These are phyloP conservation scores for Anarhynchus alexandrinus DNA, from an alignment of 2,113 vertebrate species.

Conservation along the genomic window DNA sequence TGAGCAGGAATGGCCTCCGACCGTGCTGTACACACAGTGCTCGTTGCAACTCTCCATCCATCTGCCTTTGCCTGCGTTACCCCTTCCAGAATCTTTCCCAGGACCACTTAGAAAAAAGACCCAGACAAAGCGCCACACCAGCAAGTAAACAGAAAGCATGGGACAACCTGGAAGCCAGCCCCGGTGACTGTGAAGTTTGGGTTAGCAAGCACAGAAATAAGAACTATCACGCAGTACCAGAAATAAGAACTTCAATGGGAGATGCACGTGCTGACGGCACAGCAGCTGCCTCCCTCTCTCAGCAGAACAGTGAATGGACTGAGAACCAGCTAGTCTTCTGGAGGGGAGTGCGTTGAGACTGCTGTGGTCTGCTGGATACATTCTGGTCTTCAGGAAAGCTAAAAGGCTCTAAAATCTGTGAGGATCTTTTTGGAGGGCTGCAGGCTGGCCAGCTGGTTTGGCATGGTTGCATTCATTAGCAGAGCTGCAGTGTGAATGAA, in stretches of 20 bases:
- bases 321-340: neutral
- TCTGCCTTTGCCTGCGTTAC: rapidly evolving
- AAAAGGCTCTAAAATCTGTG: neutral
- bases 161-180: neutral
- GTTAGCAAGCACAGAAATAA: neutral
- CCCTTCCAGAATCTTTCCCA: neutral
- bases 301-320: rapidly evolving
- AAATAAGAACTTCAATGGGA: neutral
- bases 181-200: neutral
- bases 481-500: neutral
- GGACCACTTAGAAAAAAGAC: neutral
- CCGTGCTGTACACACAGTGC: neutral
- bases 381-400: neutral
- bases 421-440: neutral
- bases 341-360: neutral
- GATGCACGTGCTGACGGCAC: neutral
- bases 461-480: too few species aligned
- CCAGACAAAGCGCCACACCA: neutral
- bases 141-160: neutral
- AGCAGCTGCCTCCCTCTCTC: neutral
- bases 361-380: neutral
- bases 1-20: neutral
- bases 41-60: rapidly evolving
- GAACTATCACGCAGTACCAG: neutral
- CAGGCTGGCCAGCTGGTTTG: neutral